These are phyloP conservation scores for Podiceps cristatus DNA, from an alignment of 2,113 vertebrate genomes.

Conservation along the genomic window DNA sequence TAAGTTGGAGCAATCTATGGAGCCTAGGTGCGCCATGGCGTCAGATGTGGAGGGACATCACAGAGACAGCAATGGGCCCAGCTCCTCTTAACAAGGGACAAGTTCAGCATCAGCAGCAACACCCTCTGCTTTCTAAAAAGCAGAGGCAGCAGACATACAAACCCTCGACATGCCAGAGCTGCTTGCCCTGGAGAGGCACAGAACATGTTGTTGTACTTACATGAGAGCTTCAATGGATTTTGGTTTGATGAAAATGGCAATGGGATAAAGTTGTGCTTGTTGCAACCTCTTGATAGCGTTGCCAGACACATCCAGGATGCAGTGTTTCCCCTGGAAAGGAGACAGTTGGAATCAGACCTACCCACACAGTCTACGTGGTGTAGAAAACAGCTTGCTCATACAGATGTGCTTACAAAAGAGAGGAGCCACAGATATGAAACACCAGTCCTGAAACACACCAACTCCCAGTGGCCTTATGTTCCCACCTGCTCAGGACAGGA, in stretches of 20 bases:
- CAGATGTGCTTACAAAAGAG: not conserved
- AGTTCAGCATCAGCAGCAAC: not conserved
- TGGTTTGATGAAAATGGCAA: conserved; percentile 99
- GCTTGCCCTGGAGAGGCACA: not conserved
- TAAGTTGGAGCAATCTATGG: not conserved
- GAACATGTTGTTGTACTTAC: conserved; percentile 77
- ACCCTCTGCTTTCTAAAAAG: not conserved
- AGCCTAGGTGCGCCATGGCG: not conserved
- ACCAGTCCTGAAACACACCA: not conserved
- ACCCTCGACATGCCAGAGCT: rapidly evolving
- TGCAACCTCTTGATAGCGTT: conserved; percentile 99
- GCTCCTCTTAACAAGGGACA: not conserved
- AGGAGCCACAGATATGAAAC: not conserved
- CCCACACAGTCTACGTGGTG: not conserved
- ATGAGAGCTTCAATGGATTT: conserved; percentile 98
- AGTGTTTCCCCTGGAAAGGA: conserved; percentile 92
- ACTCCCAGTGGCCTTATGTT: not conserved
- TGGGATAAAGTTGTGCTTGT: conserved; percentile 97
- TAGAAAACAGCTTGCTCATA: not conserved
- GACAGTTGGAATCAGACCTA: not conserved
- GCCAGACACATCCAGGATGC: conserved; percentile 98
- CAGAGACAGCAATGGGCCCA: not conserved
- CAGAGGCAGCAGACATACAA: not conserved
- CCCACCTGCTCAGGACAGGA: not conserved
- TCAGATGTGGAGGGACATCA: not conserved